Percentiles rank a stretch among this genome's conserved stretches.
phyloP scores from a whole-genome alignment of 1,140 invertebrate genomes.

The Augochlora pura region DNA sequence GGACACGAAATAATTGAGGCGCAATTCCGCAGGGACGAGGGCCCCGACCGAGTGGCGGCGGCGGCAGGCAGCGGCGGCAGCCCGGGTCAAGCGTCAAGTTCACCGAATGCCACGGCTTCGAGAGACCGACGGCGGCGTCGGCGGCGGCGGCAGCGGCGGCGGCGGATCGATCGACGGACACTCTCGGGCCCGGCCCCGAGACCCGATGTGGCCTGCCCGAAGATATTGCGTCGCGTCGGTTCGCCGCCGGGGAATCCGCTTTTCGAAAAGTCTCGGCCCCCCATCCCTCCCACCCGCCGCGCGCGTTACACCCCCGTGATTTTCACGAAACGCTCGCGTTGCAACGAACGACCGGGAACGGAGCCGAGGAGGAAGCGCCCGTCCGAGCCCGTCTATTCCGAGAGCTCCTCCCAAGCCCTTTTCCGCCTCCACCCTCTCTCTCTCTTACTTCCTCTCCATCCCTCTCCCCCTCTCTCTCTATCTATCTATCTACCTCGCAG shows the following conservation, averaged over 20 bases:
- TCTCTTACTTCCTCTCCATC: too few relatives aligned
- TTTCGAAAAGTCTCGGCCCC: neutral
- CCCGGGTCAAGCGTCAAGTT: slow-evolving; percentile 43
- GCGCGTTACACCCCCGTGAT: slow-evolving; percentile 6
- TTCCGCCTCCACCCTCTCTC: too few relatives aligned
- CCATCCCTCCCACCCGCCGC: neutral
- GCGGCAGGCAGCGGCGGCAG: neutral
- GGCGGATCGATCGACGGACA: slow-evolving; percentile 20
- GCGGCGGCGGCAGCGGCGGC: too few relatives aligned
- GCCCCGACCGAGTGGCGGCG: neutral
- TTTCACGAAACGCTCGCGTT: slow-evolving; percentile 13
- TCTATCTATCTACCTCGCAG: too few relatives aligned
- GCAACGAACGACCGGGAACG: slow-evolving; percentile 29
- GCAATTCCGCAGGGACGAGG: slow-evolving; percentile 58
- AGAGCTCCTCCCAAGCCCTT: slow-evolving; percentile 16
- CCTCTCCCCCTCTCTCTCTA: too few relatives aligned
- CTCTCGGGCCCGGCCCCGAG: too few relatives aligned
- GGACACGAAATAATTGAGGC: slow-evolving; percentile 72
- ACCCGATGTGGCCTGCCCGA: neutral
- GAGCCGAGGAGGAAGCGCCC: slow-evolving; percentile 68
- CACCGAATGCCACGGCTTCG: slow-evolving; percentile 11
- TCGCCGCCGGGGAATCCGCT: neutral
- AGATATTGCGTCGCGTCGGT: neutral
- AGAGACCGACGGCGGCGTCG: too few relatives aligned
- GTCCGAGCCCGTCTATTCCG: slow-evolving; percentile 37